Evolutionary conservation across 2,113 vertebrate genomes (phyloP), one percentile per base, ranked within the genome.

Genomic region (Trachemys scripta): DNA sequence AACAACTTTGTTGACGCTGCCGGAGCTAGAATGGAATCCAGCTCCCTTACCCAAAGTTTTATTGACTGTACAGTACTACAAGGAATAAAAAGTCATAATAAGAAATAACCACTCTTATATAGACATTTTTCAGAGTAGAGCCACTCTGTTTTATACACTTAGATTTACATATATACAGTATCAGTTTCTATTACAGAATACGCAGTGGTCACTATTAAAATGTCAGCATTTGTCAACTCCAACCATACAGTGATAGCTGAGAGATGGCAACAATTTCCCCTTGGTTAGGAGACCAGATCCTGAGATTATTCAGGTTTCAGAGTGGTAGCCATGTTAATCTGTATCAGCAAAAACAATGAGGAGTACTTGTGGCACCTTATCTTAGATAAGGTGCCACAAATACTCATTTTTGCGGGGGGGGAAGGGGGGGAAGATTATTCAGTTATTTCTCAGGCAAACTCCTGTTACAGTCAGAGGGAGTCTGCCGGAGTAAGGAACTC

Each of bases 251-350:
- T 0, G 4, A 65, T 78, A 45, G 3, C 10, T 80, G 78, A 29
- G 12, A 2, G 5, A 20, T 9, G 54, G 14, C 9, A 38, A 19
- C 59, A 65, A 4, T 65, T 90, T 45, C 13, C 47, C 69, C 89
- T 24, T 38, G 8, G 17, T 76, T 82, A 42, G 0, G 27, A 92
- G 20, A 53, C 14, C 0, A 0, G 38, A 51, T 82, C 12, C n/a
- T 88, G 80, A 84, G 6, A 16, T 65, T 50, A 69, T 69, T 69
- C 8, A n/a, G 35, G 50, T 50, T 50, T 50, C 49, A 50, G 49
- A 50, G 12, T 50, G 49, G 49, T 50, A 50, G 49, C 49, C 3
- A 4, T 50, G 50, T 50, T 50, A 14, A 13, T 50, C 50, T 50
- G 50, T 50, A 14, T 50, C 50, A 50, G 50, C 50, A 50, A 50